phyloP scores from a whole-genome alignment of 2,113 vertebrate genomes.

The Athene cunicularia region DNA sequence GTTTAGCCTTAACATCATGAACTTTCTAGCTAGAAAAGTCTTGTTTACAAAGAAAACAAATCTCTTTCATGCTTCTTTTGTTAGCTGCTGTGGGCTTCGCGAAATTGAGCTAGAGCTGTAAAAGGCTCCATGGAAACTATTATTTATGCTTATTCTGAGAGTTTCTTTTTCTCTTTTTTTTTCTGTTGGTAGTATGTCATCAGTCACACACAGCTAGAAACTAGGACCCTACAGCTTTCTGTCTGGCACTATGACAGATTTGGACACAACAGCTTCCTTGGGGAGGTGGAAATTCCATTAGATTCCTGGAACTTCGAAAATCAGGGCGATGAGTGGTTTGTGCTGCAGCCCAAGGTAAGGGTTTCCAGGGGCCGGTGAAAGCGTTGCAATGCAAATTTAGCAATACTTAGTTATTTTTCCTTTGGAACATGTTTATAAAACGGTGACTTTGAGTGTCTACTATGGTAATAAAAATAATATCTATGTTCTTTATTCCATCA shows the following conservation, averaged over 20 bases:
- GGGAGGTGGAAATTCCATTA: slow-evolving; percentile 93
- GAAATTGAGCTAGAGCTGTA: background rate
- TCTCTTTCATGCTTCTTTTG: background rate
- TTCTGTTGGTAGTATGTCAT: slow-evolving; percentile 87
- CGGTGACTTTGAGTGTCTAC: background rate
- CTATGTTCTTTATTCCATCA: background rate
- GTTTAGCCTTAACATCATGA: background rate
- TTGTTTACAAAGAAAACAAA: slow-evolving; percentile 20
- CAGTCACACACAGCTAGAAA: slow-evolving; percentile 95
- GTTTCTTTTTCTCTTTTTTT: slow-evolving; percentile 10
- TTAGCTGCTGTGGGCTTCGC: slow-evolving; percentile 4
- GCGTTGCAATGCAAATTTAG: background rate
- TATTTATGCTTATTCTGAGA: slow-evolving; percentile 10
- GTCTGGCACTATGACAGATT: slow-evolving; percentile 98
- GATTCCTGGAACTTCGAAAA: slow-evolving; percentile 95
- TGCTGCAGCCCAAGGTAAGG: slow-evolving; percentile 91
- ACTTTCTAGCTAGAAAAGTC: background rate
- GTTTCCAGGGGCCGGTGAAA: background rate
- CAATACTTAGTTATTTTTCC: background rate
- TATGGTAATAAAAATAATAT: background rate
- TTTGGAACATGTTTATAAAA: background rate
- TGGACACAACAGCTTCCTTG: slow-evolving; percentile 93
- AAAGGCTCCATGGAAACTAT: background rate
- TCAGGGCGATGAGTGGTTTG: slow-evolving; percentile 88
- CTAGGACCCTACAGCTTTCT: slow-evolving; percentile 90